Base-by-base conservation (phyloP, 2,888 invertebrate genomes). In the Papilio demoleus region DNA sequence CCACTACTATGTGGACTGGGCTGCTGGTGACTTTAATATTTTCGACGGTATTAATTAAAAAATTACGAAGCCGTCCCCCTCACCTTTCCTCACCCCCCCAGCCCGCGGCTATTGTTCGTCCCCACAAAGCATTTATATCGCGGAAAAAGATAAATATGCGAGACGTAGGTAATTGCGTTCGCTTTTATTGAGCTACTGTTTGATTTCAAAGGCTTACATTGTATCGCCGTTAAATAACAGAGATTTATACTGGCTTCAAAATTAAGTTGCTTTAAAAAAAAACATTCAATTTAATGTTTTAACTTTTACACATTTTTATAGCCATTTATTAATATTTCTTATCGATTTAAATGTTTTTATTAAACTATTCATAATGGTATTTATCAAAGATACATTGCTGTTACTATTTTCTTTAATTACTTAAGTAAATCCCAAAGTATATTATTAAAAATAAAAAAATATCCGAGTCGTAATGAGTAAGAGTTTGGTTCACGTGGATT, bases 31-130 rank as follows among this genome's bases (percentile, higher is more conserved):
- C 92, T 93, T 92, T 92, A 92, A 92, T 92, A 91, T 93, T 93
- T 92, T 88, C 87, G 84, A 82, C 84, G 82, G 86, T 77, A 90
- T 92, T 93, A 92, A 93, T 93, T 93, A 93, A 93, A 93, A 93
- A 93, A 91, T 88, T 92, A 91, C 92, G 90, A 89, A 90, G 92
- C 92, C 88, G 88, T 84, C 79, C 80, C 75, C 79, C 79, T 72
- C 77, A 71, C 67, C 75, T 74, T 77, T 72, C 75, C 79, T 81
- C 75, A 75, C 72, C 76, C 71, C 67, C 75, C 74, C 77, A 71
- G 74, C 80, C 81, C 75, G 76, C 78, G 76, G 83, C 83, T 75
- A 88, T 89, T 88, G 87, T 88, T 84, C 80, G 74, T 74, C 79
- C 77, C 80, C 84, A 88, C 88, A 88, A 88, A 89, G 87, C 88